These are phyloP conservation scores for Sycophaga agraensis DNA, from an alignment of 1,140 invertebrate genomes.

Conservation along the genomic window DNA sequence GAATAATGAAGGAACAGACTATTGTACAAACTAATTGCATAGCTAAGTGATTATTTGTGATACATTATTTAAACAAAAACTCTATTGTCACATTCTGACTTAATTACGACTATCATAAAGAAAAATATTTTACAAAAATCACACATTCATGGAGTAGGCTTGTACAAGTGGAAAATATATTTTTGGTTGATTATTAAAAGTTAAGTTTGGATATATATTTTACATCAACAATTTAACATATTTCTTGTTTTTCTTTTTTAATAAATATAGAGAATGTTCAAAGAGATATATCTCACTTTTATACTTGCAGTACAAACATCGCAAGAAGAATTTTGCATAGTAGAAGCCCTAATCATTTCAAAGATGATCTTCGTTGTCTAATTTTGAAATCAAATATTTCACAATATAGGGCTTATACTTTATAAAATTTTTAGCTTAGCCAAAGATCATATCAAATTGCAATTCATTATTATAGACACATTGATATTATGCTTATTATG, in stretches of 20 bases:
- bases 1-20: not conserved
- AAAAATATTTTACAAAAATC: slow-evolving; percentile 7
- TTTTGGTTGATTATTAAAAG: slow-evolving; percentile 35
- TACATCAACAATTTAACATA: slow-evolving; percentile 45
- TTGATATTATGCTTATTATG: slow-evolving; percentile 1
- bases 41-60: slow-evolving; percentile 4
- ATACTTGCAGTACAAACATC: slow-evolving; percentile 13
- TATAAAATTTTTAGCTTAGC: slow-evolving; percentile 14
- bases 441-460: slow-evolving; percentile 1
- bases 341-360: slow-evolving; percentile 3
- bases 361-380: slow-evolving; percentile 15
- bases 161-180: slow-evolving; percentile 20
- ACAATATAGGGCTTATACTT: slow-evolving; percentile 1
- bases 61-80: slow-evolving; percentile 11
- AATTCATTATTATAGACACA: slow-evolving; percentile 13
- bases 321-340: slow-evolving; percentile 4
- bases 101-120: slow-evolving; percentile 12
- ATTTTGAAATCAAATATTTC: slow-evolving; percentile 5
- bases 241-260: slow-evolving; percentile 28
- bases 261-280: slow-evolving; percentile 34
- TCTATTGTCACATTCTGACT: slow-evolving; percentile 16
- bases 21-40: not conserved
- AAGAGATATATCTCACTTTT: slow-evolving; percentile 4
- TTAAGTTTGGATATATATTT: slow-evolving; percentile 44
- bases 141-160: slow-evolving; percentile 10